These are phyloP conservation scores for Acronicta psi DNA, from an alignment of 2,888 invertebrate species.

Conservation along the genomic window DNA sequence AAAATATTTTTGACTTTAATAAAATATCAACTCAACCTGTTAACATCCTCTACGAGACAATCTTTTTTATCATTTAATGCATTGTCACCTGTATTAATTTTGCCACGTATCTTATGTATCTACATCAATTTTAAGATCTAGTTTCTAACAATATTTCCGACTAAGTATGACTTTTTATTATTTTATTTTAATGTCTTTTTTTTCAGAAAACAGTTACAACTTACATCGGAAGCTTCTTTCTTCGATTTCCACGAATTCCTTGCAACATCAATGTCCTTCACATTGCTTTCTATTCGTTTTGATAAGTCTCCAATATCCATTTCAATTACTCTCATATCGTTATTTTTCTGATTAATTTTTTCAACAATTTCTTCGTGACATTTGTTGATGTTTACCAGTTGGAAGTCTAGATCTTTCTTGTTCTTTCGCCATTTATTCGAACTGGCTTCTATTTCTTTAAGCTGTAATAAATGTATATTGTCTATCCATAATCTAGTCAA, in stretches of 20 bases:
- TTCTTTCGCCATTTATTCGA: constrained; percentile 76
- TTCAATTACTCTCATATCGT: constrained; percentile 72
- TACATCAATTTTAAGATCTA: too few relatives aligned
- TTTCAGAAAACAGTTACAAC: too few relatives aligned
- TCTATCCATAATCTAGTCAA: too few relatives aligned
- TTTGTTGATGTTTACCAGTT: constrained; percentile 68
- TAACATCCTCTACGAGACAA: too few relatives aligned
- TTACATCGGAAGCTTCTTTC: constrained; percentile 72
- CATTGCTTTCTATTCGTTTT: constrained; percentile 67
- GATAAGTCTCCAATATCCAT: constrained; percentile 69
- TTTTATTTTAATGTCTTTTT: too few relatives aligned
- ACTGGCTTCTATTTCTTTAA: constrained; percentile 72
- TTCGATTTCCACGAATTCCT: constrained; percentile 62
- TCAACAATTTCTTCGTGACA: constrained; percentile 69
- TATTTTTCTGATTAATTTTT: constrained; percentile 71
- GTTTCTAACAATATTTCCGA: too few relatives aligned
- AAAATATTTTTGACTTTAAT: constrained; percentile 11
- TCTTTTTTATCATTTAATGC: too few relatives aligned
- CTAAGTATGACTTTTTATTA: too few relatives aligned
- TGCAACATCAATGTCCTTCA: constrained; percentile 62
- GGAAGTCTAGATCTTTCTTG: constrained; percentile 75
- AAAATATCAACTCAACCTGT: too few relatives aligned
- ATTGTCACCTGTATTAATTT: too few relatives aligned
- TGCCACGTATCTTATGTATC: too few relatives aligned
- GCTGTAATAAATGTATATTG: constrained; percentile 64